Base-by-base conservation (phyloP, 2,797 vertebrate genomes). In the Zenarchopterus dispar region DNA sequence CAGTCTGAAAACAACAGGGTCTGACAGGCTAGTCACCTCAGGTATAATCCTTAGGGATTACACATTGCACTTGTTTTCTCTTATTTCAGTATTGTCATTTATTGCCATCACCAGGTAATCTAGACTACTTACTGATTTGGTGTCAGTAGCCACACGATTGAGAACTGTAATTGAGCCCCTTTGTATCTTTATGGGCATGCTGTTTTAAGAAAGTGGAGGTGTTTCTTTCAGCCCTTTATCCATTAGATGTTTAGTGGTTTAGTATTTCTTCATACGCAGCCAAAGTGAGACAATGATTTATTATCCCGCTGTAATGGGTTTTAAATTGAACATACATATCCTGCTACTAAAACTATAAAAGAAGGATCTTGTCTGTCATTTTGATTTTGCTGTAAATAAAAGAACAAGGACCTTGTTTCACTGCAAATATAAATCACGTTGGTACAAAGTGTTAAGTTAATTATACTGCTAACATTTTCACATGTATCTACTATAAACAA, bases 161-260 rank as follows among this genome's bases (percentile, higher is more conserved):
- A 62, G 61, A 81, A 67, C 49, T 77, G 57, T 71, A 84, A 81
- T 18, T 57, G 62, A 78, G 70, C 75, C 49, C 28, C 15, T 1
- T 2, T 76, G 75, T 75, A 82, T 84, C 75, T 80, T 80, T 76
- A 82, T 61, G 70, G 19, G 54, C 23, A 31, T 28, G n/a, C 46
- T 57, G 28, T 75, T 69, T 46, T 18, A 18, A 48, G 69, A 70
- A 77, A 77, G 55, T 15, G 16, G 11, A 70, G 41, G 28, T 39
- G 15, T 47, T 66, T 50, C 36, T 64, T 59, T 70, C 47, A 75
- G 62, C 73, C 47, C 26, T 48, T 18, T 58, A 31, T 67, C 62
- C 73, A 67, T 84, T 81, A 81, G 71, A 65, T 80, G 53, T 77
- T 75, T 49, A 45, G 23, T 47, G 54, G 70, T 79, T 67, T 83